Conservation (phyloP, 2,888 invertebrate species). For the Megamerina dolium region DNA sequence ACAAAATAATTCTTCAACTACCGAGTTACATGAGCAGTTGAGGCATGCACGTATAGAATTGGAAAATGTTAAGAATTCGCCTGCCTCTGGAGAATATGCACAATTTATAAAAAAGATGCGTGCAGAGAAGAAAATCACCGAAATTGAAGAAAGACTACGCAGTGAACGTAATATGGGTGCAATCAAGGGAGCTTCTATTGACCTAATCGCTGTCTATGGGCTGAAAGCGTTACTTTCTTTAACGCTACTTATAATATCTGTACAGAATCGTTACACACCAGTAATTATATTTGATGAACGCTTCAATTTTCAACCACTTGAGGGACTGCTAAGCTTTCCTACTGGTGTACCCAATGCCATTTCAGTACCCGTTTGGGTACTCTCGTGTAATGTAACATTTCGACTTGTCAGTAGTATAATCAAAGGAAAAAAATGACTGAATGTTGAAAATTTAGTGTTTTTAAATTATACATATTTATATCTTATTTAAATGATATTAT, state of each 20-base stretch:
- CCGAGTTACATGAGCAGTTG: slow-evolving; percentile 22
- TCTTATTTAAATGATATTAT: slow-evolving; percentile 30
- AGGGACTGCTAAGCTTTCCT: slow-evolving; percentile 51
- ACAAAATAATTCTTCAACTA: neutral
- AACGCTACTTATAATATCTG: slow-evolving; percentile 43
- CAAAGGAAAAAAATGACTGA: slow-evolving; percentile 24
- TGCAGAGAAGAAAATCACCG: slow-evolving; percentile 33
- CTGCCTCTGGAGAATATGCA: slow-evolving; percentile 34
- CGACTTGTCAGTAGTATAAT: slow-evolving; percentile 33
- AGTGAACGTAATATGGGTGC: slow-evolving; percentile 20
- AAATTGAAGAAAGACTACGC: slow-evolving; percentile 24
- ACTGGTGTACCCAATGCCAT: slow-evolving; percentile 50
- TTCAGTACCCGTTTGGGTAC: slow-evolving; percentile 53
- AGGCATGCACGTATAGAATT: slow-evolving; percentile 29
- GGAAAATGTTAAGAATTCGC: slow-evolving; percentile 23
- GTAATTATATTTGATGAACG: slow-evolving; percentile 49
- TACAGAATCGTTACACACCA: slow-evolving; percentile 50
- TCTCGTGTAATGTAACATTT: slow-evolving; percentile 51
- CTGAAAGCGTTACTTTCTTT: slow-evolving; percentile 43
- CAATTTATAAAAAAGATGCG: slow-evolving; percentile 36
- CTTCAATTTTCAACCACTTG: slow-evolving; percentile 50
- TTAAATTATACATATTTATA: too few relatives aligned
- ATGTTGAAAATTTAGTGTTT: slow-evolving; percentile 21
- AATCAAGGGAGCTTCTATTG: slow-evolving; percentile 30
- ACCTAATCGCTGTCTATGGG: slow-evolving; percentile 41